Evolutionary conservation across 2,888 invertebrate genomes (phyloP), one percentile per base, ranked within the genome.

Genomic region (Cryptus armator): DNA sequence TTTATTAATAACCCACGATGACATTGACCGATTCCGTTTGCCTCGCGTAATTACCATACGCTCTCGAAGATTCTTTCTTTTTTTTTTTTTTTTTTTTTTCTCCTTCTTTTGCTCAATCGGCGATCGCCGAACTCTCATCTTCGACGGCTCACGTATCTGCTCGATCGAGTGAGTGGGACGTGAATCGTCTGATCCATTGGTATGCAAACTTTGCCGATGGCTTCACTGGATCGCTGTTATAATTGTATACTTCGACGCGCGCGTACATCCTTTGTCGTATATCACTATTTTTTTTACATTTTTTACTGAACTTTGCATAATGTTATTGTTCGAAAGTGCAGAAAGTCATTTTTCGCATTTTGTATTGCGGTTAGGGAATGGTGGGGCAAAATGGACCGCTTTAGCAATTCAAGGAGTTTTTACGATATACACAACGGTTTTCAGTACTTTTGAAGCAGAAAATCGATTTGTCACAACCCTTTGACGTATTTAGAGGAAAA

Each of bases 1-100:
- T 93, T 92, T 93, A 93, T 93, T 92, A 93, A 92, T 92, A 92
- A 92, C 92, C 89, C 88, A 83, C 86, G 88, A 90, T 89, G 92
- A 92, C 92, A 87, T 91, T 92, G 93, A 92, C 90, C 90, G 92
- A 92, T 91, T 91, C 88, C 87, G 88, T 83, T 87, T 89, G 87
- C 89, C 85, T 70, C 87, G 87, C 51, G 86, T 90, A 90, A 91
- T 91, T 91, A 91, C 87, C 91, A 90, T 92, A 90, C 89, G 86
- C 81, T 88, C 80, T 56, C 46, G 71, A 44, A 78, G 59, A 80
- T 83, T 66, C 53, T 48, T 70, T 29, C 67, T 59, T 46, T 16
- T 5, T n/a, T 70, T 14, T 0, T 43, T 46, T 4, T 66, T 7
- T 51, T 10, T 56, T 43, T 62, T 2, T 32, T 43, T 68, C 16